Evolutionary conservation across 2,888 invertebrate genomes (phyloP), one percentile per base, ranked within the genome.

Genomic region (Ommatoiulus sabulosus): DNA sequence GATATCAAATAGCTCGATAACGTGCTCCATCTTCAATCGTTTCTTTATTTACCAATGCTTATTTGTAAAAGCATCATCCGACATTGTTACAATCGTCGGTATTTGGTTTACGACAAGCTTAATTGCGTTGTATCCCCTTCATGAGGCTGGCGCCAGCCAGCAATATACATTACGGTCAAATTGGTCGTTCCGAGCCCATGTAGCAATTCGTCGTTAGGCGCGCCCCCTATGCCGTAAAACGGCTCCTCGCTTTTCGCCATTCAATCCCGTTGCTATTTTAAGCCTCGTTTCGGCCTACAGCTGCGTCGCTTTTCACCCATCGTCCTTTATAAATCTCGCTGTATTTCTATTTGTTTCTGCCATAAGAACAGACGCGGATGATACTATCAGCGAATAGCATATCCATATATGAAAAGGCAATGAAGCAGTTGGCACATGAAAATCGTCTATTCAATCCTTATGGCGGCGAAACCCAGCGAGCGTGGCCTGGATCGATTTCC

Each of bases 241-340:
- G 5, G n/a, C n/a, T 15, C 63, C 20, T 20, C 7, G 7, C n/a
- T 20, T 72, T 72, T 72, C 20, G 5, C 20, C 20, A 20, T 72
- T 72, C 1, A 72, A 20, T 10, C 10, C 35, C 0, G 24, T 80
- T 10, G 80, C 80, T 80, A 80, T 80, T 80, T 80, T 80, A 80
- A 20, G 80, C 24, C 80, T 80, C 24, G 24, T 80, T 80, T 35
- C 24, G 80, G 80, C 20, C 35, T 80, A 20, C 80, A 80, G 80
- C 80, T 80, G 80, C 80, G 80, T 24, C 63, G 17, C 63, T 63
- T 80, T 35, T 24, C 35, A 20, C 10, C 24, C 80, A 35, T 35
- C 80, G 80, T 35, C 80, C 35, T 35, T 80, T 80, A 80, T 80
- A 80, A 80, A 80, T 80, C 80, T 80, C 80, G 80, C 80, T n/a